Base-by-base conservation (phyloP, 1,140 invertebrate species). In the Drosophila novamexicana region DNA sequence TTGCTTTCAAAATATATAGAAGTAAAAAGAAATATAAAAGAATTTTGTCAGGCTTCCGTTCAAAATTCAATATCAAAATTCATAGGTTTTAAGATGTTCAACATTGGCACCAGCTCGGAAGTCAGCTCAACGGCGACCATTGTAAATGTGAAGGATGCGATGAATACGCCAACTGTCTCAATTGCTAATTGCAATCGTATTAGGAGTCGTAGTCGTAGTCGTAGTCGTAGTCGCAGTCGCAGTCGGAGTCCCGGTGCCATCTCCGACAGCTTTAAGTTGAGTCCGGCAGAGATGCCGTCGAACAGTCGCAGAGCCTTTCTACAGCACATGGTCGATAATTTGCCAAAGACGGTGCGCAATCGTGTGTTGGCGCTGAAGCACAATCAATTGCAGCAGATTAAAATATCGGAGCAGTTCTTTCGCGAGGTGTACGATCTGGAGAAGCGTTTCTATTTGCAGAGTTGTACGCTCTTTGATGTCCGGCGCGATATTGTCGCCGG, bases 391-490 rank as follows among this genome's bases (percentile, higher is more conserved):
- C 95, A 97, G 77, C 95, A 96, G 50, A 96, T 97, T 0, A 95
- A 98, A 77, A 95, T 99, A 40, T 98, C 99, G 93, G 96, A 97
- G 7, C 95, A 98, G 90, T 99, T 99, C 93, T 99, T 98, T 92
- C 95, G 97, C 79, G 98, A 99, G 90, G 85, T 99, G 34, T 98
- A 99, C 92, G 95, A 95, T 7, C 93, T 99, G n/a, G 98, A 99
- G 93, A 96, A 96, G 91, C 97, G 97, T 93, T 99, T 98, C 92
- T 95, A 97, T 75, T 94, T 95, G 75, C 92, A 96, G 78, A 99
- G 98, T 86, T 94, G 95, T 47, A 95, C 95, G 0, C 92, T 97
- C 22, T 97, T 97, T 91, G 95, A 97, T 76, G 97, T 97, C 94
- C 94, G 97, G 32, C 93, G 93, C 69, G 94, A 95, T 75, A 97